Percentiles rank a stretch among this genome's conserved stretches.
phyloP scores from a whole-genome alignment of 2,888 invertebrate genomes.

The Colletes collaris region DNA sequence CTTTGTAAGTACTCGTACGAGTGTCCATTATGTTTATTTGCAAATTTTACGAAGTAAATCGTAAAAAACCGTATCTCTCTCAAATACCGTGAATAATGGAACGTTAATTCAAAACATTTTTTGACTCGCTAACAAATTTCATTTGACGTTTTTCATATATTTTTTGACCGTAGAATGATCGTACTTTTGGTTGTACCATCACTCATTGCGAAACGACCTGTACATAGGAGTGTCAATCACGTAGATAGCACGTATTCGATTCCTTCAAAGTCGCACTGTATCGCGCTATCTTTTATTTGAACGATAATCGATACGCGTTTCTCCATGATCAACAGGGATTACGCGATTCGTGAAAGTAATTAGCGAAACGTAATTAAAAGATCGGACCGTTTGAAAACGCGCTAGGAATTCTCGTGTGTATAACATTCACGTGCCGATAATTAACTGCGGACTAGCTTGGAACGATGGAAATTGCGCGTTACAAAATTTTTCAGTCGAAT shows the following conservation, averaged over 20 bases:
- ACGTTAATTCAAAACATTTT: too few relatives aligned
- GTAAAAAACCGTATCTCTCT: too few relatives aligned
- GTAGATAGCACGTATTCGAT: conserved; percentile 35
- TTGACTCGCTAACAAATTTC: too few relatives aligned
- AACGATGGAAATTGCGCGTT: conserved; percentile 8
- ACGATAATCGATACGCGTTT: conserved; percentile 33
- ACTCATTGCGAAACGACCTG: too few relatives aligned
- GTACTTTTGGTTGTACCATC: too few relatives aligned
- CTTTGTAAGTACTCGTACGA: too few relatives aligned
- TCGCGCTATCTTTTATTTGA: conserved; percentile 21
- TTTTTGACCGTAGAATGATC: not conserved
- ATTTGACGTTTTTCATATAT: too few relatives aligned
- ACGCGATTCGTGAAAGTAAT: conserved; percentile 40
- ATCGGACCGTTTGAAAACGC: conserved; percentile 20
- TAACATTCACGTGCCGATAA: conserved; percentile 12
- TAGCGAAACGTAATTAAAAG: conserved; percentile 32
- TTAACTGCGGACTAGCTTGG: conserved; percentile 1
- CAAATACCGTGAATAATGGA: too few relatives aligned
- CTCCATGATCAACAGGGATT: conserved; percentile 39
- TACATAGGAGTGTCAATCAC: conserved; percentile 17
- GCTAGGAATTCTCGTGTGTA: conserved; percentile 22
- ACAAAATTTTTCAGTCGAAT: not conserved
- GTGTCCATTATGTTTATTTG: too few relatives aligned
- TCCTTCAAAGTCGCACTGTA: conserved; percentile 16
- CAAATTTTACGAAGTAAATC: too few relatives aligned